Evolutionary conservation across 2,888 invertebrate species (phyloP).

Genomic region (Calameuta filiformis): DNA sequence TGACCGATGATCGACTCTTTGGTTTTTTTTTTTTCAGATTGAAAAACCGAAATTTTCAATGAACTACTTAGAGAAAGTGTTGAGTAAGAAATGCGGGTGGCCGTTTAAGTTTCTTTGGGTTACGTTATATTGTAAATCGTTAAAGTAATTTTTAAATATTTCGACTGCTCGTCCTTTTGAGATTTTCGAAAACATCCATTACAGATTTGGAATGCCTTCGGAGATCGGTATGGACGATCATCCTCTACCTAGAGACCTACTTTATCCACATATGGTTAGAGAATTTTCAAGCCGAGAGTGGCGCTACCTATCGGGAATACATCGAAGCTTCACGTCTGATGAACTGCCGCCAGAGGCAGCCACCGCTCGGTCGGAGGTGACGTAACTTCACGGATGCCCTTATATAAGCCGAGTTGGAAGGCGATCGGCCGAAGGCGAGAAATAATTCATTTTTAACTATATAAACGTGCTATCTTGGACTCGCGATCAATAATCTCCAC

Average conservation of each 20-base stretch:
- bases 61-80: not conserved
- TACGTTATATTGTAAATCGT: not conserved
- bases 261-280: constrained; percentile 32
- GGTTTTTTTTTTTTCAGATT: not conserved
- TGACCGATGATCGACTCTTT: not conserved
- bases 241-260: constrained; percentile 20
- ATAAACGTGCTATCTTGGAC: not conserved
- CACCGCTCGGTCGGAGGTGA: not conserved
- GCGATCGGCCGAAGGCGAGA: not conserved
- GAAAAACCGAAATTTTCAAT: not conserved
- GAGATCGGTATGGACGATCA: not conserved
- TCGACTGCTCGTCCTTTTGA: not conserved
- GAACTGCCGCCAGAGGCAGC: not conserved
- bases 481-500: not conserved
- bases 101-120: not conserved
- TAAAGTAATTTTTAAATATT: not conserved
- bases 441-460: not conserved
- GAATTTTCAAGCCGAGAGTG: constrained; percentile 13
- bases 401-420: not conserved
- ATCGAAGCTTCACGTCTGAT: constrained; percentile 10
- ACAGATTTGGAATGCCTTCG: not conserved
- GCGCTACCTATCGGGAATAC: constrained; percentile 26
- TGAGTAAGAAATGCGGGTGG: not conserved
- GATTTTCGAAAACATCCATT: not conserved
- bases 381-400: not conserved